Evolutionary conservation across 2,797 vertebrate species (phyloP), one percentile per base, ranked within the genome.

Genomic region (Sphenopsis melanotis): DNA sequence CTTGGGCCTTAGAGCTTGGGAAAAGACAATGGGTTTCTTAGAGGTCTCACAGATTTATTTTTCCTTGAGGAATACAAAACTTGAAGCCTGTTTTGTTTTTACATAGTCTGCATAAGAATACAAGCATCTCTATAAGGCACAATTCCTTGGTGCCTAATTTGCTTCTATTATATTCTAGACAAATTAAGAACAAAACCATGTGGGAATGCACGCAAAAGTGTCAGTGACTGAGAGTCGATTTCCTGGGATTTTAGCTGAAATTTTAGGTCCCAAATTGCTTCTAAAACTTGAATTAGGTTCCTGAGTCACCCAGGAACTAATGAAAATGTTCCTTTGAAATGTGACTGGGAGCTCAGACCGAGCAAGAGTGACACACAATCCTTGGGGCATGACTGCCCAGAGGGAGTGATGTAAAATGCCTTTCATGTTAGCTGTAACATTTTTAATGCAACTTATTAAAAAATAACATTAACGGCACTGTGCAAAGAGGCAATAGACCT

Each of bases 111-210:
- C 36, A 12, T 65, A 68, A 87, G 61, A 83, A 78, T 23, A 41
- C 61, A 68, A 92, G 74, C 14, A 7, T 82, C 79, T 93, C 80
- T 88, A 46, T 81, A 93, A 93, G 63, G 61, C 93, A 44, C 26
- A 83, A 94, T 94, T 94, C 95, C 96, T 96, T 44, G 47, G 93
- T 89, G 93, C 39, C 89, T 92, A 68, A 94, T 95, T 95, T 95
- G 21, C 89, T 94, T 91, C 93, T 92, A 83, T 96, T 95, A 75
- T 94, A 93, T 94, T 96, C 91, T 41, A 88, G 80, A 72, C 87
- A 93, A 95, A 96, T 96, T 95, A 96, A 86, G 94, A 95, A 94
- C 71, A 78, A 95, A 96, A 65, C 39, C 93, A 23, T 79, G 16
- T 42, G 85, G 87, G 83, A 90, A 81, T 30, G 65, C 61, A 81